Base-by-base conservation (phyloP, 2,797 vertebrate species). In the Myotis pilosus region DNA sequence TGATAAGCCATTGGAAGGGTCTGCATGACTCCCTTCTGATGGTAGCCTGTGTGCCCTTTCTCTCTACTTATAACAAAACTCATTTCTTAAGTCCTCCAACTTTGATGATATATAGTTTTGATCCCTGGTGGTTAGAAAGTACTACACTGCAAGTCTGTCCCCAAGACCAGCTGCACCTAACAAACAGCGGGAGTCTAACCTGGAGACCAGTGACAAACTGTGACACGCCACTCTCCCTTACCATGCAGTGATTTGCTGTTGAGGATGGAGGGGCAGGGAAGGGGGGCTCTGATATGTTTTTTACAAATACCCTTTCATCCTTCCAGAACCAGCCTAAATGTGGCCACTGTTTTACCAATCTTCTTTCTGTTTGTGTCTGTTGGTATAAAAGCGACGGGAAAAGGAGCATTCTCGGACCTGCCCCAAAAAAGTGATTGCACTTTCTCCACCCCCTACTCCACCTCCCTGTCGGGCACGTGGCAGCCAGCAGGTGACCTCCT, bases 381-480 rank as follows among this genome's bases (percentile, higher is more conserved):
- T 83, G 96, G 97, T 90, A 30, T 97, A 96, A 97, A 98, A 99
- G 98, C 96, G 96, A 98, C 98, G 96, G 92, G 97, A 68, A 97
- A 98, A 98, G 94, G 98, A 98, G 22, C 98, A 91, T 98, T 98
- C 98, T 98, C 99, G 99, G 98, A 99, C 99, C 98, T 99, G 99
- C 98, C 99, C 99, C 97, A 99, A 99, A 99, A 99, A 99, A 99
- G 99, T 99, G 98, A 99, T 99, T 99, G 98, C 99, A 96, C 99
- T 99, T 87, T 98, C 98, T 97, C 98, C 99, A 97, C 94, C 98
- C 95, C 98, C 97, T 96, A 94, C 97, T 98, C 97, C 97, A 90
- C 97, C 97, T 97, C 96, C 97, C 95, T 97, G 95, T 96, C 97
- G 96, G 97, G 93, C 89, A 1, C 96, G 69, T 95, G 90, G 97